Evolutionary conservation across 2,888 invertebrate species (phyloP).

Genomic region (Cybosia mesomella): DNA sequence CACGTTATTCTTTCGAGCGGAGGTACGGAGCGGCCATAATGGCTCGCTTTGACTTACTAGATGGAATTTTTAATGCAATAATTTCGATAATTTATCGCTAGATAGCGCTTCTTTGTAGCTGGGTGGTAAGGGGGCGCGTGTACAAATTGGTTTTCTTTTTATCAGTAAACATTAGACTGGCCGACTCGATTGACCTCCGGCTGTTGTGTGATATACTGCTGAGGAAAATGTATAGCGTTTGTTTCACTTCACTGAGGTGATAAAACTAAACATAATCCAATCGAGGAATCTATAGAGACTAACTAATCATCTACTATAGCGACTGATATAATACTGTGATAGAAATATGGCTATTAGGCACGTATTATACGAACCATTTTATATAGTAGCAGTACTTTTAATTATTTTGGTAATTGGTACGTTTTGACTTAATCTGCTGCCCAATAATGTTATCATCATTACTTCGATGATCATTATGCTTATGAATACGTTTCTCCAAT

Average conservation of each 20-base stretch:
- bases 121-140: conserved; percentile 56
- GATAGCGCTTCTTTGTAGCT: conserved; percentile 83
- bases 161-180: conserved; percentile 78
- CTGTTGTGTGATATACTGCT: conserved; percentile 58
- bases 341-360: no score
- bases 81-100: conserved; percentile 89
- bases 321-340: no score
- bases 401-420: no score
- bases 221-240: conserved; percentile 25
- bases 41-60: conserved; percentile 90
- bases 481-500: no score
- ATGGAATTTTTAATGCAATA: conserved; percentile 92
- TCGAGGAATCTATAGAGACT: no score
- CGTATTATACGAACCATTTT: no score
- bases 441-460: no score
- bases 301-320: no score
- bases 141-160: conserved; percentile 83
- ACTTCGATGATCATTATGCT: no score
- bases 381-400: no score
- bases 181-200: conserved; percentile 74
- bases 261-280: neutral
- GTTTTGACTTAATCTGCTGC: no score
- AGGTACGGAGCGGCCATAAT: conserved; percentile 73
- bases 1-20: conserved; percentile 53
- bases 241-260: neutral